These are phyloP conservation scores for Tethya wilhelma DNA, from an alignment of 37 sponge, comb jelly and placozoan species.

Conservation along the genomic window DNA sequence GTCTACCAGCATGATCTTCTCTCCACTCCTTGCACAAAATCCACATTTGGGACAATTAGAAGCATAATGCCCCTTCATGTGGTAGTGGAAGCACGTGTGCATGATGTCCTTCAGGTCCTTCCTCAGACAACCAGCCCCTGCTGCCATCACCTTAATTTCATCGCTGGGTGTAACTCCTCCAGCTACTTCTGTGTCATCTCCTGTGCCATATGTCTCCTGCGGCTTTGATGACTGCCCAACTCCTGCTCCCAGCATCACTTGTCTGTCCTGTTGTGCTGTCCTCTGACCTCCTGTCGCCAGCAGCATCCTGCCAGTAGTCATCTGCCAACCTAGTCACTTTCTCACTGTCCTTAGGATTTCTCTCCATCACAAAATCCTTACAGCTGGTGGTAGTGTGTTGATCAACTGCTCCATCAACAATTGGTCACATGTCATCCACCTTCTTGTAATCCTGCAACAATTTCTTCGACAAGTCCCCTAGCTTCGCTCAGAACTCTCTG, in stretches of 20 bases:
- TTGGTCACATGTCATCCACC: conserved; percentile 1
- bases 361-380: not conserved
- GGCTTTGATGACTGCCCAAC: no score
- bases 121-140: no score
- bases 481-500: conserved; percentile 9
- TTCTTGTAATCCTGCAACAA: conserved; percentile 13
- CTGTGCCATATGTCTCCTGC: no score
- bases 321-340: not conserved
- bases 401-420: conserved; percentile 21
- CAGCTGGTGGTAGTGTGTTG: not conserved
- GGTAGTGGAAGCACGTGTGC: not conserved
- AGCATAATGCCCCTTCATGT: conserved; percentile 13
- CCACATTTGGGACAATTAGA: conserved; percentile 2
- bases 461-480: conserved; percentile 6
- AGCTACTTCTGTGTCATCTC: not conserved
- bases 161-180: no score
- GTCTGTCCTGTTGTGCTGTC: no score
- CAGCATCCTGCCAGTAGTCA: not conserved
- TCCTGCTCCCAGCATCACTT: no score
- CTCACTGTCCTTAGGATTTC: not conserved
- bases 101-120: not conserved
- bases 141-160: no score
- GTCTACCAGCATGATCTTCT: no score
- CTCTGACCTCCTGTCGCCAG: not conserved
- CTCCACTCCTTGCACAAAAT: no score